phyloP scores from a whole-genome alignment of 1,140 invertebrate genomes.

The Diuraphis noxia region DNA sequence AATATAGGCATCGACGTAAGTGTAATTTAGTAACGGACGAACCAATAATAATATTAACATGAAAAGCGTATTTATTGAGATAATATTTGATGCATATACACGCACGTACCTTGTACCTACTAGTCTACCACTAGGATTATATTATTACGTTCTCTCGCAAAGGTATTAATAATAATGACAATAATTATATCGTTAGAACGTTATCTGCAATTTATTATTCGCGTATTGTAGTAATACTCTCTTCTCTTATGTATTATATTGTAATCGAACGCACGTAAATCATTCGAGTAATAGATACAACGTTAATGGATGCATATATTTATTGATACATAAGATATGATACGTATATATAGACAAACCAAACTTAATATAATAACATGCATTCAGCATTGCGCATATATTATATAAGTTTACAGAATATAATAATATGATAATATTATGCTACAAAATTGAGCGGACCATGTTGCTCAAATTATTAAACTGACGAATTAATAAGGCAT shows the following conservation, averaged over 20 bases:
- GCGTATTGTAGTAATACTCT: no score
- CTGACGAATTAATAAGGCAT: not conserved
- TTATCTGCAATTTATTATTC: not conserved
- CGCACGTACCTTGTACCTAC: no score
- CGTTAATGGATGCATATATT: not conserved
- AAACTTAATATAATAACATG: not conserved
- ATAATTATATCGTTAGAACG: not conserved
- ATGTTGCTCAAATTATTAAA: not conserved
- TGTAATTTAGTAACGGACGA: not conserved
- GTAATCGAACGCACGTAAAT: not conserved
- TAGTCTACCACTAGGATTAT: no score
- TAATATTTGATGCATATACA: not conserved
- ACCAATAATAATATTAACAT: not conserved
- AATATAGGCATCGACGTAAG: not conserved
- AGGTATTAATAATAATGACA: not conserved
- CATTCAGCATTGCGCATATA: not conserved
- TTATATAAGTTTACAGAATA: not conserved
- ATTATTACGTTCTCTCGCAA: not conserved
- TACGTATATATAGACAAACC: not conserved
- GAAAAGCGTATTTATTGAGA: not conserved
- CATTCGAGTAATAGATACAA: not conserved
- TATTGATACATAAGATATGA: not conserved
- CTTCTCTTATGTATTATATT: no score
- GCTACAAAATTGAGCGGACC: not conserved
- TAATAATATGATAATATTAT: not conserved